Evolutionary conservation across 2,797 vertebrate species (phyloP).

Genomic region (Malurus splendens): DNA sequence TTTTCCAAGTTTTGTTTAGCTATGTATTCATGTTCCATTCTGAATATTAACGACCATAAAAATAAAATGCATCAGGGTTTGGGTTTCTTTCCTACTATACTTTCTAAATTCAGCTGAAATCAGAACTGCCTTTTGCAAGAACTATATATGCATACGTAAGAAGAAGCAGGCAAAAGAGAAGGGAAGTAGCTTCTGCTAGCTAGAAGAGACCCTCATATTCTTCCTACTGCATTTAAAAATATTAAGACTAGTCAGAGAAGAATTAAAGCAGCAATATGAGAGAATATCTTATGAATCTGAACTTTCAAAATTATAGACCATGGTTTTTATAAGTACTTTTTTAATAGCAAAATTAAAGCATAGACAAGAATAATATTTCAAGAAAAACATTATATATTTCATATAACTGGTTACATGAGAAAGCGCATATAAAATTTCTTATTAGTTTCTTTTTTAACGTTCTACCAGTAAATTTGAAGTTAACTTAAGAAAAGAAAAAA

Average conservation of each 20-base stretch:
- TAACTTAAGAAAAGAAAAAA: neutral
- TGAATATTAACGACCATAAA: neutral
- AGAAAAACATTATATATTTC: neutral
- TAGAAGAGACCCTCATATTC: neutral
- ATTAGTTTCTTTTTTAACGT: neutral
- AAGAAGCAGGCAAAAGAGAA: neutral
- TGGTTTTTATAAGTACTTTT: neutral
- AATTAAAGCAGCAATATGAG: neutral
- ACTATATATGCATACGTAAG: neutral
- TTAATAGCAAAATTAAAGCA: neutral
- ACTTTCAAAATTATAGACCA: neutral
- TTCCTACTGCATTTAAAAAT: neutral
- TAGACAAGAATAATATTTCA: neutral
- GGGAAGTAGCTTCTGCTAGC: neutral
- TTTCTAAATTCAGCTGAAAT: neutral
- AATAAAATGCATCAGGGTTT: neutral
- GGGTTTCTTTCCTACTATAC: fast-evolving
- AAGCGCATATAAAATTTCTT: neutral
- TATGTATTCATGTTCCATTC: neutral
- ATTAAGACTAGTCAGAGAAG: neutral
- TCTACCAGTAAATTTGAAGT: neutral
- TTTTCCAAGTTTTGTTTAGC: neutral
- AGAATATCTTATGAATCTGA: neutral
- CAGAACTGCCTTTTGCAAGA: neutral
- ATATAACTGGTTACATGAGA: neutral